Evolutionary conservation across 2,888 invertebrate genomes (phyloP).

Genomic region (Caenorhabditis becei): DNA sequence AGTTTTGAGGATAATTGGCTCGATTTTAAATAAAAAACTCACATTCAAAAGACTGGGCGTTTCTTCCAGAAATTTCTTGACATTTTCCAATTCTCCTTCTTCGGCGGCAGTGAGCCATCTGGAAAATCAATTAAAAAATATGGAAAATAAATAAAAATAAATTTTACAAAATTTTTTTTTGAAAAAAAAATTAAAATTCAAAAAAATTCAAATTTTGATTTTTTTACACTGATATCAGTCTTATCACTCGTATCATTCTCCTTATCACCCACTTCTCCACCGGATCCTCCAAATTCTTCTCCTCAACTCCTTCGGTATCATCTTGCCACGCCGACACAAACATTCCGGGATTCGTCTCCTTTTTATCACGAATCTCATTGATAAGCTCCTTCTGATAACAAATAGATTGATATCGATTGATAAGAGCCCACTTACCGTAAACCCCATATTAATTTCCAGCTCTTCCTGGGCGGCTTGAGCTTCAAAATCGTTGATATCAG

Average conservation of each 20-base stretch:
- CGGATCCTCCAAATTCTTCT: conserved; percentile 71
- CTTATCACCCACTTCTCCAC: conserved; percentile 68
- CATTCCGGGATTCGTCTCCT: conserved; percentile 74
- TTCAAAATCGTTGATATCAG: conserved; percentile 49
- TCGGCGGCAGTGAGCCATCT: conserved; percentile 75
- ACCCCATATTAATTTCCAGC: conserved; percentile 41
- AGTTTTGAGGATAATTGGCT: no score
- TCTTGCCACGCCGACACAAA: conserved; percentile 80
- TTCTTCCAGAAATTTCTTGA: conserved; percentile 64
- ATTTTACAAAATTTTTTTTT: background rate
- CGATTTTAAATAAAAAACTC: no score
- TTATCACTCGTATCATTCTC: no score
- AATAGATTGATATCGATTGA: no score
- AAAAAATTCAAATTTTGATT: background rate
- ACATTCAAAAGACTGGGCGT: conserved; percentile 68
- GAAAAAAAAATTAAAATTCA: conserved; percentile 3
- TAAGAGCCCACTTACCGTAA: conserved; percentile 56
- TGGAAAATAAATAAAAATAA: background rate
- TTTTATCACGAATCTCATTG: conserved; percentile 69
- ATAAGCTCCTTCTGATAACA: conserved; percentile 65
- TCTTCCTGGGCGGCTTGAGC: conserved; percentile 33
- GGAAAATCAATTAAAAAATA: conserved; percentile 11
- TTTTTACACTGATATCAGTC: no score
- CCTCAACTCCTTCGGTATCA: conserved; percentile 73
- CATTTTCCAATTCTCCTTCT: conserved; percentile 70